phyloP scores from a whole-genome alignment of 2,113 vertebrate species.

The Chaetura pelagica region DNA sequence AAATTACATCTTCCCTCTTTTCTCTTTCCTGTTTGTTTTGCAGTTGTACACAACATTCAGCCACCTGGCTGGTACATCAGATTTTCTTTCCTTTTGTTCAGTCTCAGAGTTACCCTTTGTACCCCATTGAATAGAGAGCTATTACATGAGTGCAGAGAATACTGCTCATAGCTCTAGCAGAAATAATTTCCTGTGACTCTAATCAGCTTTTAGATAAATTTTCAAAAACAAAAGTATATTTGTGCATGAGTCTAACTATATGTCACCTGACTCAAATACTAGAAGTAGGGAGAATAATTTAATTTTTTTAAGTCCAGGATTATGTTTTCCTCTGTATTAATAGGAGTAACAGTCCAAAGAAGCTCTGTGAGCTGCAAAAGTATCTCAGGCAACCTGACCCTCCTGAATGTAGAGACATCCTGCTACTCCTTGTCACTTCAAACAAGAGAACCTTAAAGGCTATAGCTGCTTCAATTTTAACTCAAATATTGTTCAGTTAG shows the following conservation, averaged over 20 bases:
- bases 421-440: not conserved
- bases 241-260: not conserved
- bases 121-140: not conserved
- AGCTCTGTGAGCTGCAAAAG: not conserved
- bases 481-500: not conserved
- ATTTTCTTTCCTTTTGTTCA: not conserved
- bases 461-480: not conserved
- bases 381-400: not conserved
- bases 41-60: not conserved
- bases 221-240: not conserved
- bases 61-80: not conserved
- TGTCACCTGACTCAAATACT: not conserved
- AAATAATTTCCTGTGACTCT: not conserved
- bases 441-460: not conserved
- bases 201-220: not conserved
- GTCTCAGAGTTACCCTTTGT: fast-evolving
- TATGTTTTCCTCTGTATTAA: not conserved
- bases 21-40: not conserved
- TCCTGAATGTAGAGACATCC: not conserved
- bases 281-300: not conserved
- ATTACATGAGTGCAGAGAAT: not conserved
- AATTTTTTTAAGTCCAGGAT: not conserved
- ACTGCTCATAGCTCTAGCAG: not conserved
- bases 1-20: not conserved
- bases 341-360: not conserved